phyloP scores from a whole-genome alignment of 2,113 vertebrate genomes.

The Thalassarche chlororhynchos region DNA sequence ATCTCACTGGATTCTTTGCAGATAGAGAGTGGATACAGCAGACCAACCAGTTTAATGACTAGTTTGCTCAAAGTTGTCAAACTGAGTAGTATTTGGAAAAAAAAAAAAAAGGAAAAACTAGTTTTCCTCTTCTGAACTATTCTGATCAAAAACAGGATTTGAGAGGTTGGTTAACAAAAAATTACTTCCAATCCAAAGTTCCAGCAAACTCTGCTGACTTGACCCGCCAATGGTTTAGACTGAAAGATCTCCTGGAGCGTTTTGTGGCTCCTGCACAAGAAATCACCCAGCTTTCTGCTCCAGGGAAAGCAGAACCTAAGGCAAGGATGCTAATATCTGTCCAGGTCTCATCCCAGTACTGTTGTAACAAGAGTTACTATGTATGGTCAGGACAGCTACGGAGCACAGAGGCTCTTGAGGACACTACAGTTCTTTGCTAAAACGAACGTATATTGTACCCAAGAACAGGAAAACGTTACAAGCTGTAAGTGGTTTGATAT shows the following conservation, averaged over 20 bases:
- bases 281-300: background rate
- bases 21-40: background rate
- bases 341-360: background rate
- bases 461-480: background rate
- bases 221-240: background rate
- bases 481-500: background rate
- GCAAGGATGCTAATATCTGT: background rate
- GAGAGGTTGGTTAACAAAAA: background rate
- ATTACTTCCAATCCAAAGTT: background rate
- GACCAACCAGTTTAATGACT: background rate
- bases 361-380: background rate
- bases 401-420: background rate
- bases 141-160: background rate
- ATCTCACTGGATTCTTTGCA: background rate
- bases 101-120: background rate
- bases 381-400: fast-evolving
- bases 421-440: background rate
- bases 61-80: background rate
- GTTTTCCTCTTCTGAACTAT: background rate
- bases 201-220: background rate
- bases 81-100: background rate
- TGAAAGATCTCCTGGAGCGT: background rate
- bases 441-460: background rate
- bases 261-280: background rate
- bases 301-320: background rate